Percentiles rank a stretch among this genome's conserved stretches.
phyloP scores from a whole-genome alignment of 2,113 vertebrate species.

The Hassar affinis region DNA sequence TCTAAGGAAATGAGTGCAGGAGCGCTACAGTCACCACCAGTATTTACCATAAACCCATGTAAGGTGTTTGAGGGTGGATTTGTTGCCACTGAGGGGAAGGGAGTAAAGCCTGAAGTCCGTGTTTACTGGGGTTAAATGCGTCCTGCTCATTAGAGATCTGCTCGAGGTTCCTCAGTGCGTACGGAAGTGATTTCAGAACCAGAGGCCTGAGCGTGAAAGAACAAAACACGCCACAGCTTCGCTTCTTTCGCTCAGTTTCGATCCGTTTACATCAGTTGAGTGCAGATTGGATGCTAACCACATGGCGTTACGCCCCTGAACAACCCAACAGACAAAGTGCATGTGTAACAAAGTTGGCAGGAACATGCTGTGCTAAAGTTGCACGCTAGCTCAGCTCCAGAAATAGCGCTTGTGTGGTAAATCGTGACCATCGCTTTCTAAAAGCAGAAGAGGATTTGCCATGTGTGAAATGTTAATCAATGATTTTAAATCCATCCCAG shows the following conservation, averaged over 20 bases:
- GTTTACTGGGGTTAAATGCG: not conserved
- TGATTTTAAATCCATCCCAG: not conserved
- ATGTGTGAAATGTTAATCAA: not conserved
- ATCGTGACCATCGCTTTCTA: not conserved
- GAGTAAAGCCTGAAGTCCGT: not conserved
- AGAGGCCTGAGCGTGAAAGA: not conserved
- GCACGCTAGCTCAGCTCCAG: slow-evolving; percentile 4
- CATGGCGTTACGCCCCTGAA: too few relatives aligned
- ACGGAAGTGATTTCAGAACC: not conserved
- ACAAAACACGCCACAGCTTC: not conserved
- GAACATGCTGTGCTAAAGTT: not conserved
- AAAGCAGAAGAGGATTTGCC: slow-evolving; percentile 1
- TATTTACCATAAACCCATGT: not conserved
- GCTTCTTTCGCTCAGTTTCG: not conserved
- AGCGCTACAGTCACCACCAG: not conserved
- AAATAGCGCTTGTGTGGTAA: not conserved
- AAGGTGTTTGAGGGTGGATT: not conserved
- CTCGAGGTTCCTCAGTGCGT: not conserved
- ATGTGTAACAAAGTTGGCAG: not conserved
- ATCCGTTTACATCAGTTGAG: not conserved
- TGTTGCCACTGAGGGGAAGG: not conserved
- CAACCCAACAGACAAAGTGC: not conserved
- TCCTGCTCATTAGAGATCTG: not conserved
- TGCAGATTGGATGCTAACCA: not conserved
- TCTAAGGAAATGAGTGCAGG: too few relatives aligned